These are phyloP conservation scores for Mythimna pallens DNA, from an alignment of 2,888 invertebrate species.

Conservation along the genomic window DNA sequence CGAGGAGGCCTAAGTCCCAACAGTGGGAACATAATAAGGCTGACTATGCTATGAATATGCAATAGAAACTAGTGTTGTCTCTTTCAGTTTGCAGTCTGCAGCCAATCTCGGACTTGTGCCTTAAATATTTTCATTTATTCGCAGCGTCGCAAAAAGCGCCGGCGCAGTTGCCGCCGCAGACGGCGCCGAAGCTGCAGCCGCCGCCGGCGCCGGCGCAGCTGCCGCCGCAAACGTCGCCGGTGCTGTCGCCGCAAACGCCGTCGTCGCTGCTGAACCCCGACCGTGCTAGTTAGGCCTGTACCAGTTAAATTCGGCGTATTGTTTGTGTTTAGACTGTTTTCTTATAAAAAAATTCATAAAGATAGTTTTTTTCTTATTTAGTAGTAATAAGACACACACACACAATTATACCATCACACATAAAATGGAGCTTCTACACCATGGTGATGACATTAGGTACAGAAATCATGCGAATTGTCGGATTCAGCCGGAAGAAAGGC, in stretches of 20 bases:
- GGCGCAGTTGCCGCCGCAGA: conserved; percentile 63
- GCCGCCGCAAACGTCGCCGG: conserved; percentile 62
- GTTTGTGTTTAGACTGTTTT: conserved; percentile 36
- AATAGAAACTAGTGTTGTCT: too few species aligned
- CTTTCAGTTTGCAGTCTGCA: too few species aligned
- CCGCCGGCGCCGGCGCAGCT: conserved; percentile 62
- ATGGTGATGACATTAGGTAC: too few species aligned
- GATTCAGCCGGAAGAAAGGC: too few species aligned
- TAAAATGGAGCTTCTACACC: not conserved
- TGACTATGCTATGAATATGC: too few species aligned
- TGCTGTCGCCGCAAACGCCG: conserved; percentile 56
- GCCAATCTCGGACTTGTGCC: too few species aligned
- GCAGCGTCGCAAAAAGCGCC: conserved; percentile 51
- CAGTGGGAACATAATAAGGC: too few species aligned
- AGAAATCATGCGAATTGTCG: too few species aligned
- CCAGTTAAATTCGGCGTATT: conserved; percentile 45
- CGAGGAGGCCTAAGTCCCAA: too few species aligned
- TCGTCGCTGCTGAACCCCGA: conserved; percentile 60
- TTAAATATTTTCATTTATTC: not conserved
- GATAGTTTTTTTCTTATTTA: not conserved
- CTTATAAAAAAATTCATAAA: conserved; percentile 15
- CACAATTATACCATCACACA: not conserved
- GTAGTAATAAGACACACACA: not conserved
- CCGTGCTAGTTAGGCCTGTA: conserved; percentile 42
- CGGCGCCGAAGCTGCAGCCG: conserved; percentile 67